These are phyloP conservation scores for Luperina nickerlii DNA, from an alignment of 2,888 invertebrate genomes.

Conservation along the genomic window DNA sequence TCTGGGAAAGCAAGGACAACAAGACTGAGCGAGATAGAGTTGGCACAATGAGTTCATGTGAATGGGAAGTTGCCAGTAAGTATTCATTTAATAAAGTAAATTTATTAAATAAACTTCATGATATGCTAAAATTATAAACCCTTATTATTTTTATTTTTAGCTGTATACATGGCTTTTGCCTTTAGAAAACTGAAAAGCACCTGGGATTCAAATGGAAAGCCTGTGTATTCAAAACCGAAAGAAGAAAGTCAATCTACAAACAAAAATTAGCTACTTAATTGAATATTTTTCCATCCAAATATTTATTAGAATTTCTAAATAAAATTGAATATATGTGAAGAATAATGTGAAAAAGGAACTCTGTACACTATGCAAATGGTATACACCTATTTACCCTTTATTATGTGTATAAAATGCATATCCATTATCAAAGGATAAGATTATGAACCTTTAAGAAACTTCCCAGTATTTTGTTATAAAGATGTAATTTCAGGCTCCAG, in stretches of 20 bases:
- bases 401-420: background rate
- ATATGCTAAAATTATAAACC: background rate
- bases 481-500: background rate
- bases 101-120: background rate
- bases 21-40: slow-evolving; percentile 85
- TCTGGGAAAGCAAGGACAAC: slow-evolving; percentile 84
- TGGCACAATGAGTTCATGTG: slow-evolving; percentile 96
- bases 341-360: background rate
- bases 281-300: background rate
- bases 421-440: background rate
- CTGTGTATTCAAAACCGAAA: slow-evolving; percentile 84
- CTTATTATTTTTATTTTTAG: slow-evolving; percentile 88
- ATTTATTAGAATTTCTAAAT: background rate
- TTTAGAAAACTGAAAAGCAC: slow-evolving; percentile 94
- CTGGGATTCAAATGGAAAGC: slow-evolving; percentile 92
- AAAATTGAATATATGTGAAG: no score
- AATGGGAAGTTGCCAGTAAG: slow-evolving; percentile 98
- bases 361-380: background rate
- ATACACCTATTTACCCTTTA: background rate
- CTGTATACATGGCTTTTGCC: slow-evolving; percentile 95
- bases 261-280: slow-evolving; percentile 7
- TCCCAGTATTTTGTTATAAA: background rate
- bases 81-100: slow-evolving; percentile 64
- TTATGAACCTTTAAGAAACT: background rate
- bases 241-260: slow-evolving; percentile 59